Conservation (phyloP, 37 sponge, comb jelly and placozoan genomes). For the Sycon ciliatum region DNA sequence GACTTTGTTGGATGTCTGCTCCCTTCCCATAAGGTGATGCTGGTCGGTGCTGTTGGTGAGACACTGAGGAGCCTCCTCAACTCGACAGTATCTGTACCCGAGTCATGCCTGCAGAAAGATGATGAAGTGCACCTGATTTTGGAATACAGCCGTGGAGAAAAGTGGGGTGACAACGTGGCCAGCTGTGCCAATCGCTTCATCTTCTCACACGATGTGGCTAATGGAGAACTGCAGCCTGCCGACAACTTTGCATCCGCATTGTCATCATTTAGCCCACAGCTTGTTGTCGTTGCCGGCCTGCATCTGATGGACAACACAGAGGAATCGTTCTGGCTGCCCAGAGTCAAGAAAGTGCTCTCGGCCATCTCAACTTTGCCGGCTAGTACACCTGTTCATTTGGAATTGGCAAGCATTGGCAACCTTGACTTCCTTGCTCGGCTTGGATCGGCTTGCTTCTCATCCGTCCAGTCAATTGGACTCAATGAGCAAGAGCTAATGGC, state of each 20-base stretch:
- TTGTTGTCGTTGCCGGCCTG: slow-evolving; percentile 66
- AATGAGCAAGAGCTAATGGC: slow-evolving; percentile 81
- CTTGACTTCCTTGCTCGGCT: slow-evolving; percentile 38
- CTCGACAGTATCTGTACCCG: slow-evolving; percentile 24
- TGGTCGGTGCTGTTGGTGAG: slow-evolving; percentile 63
- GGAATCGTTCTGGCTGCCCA: slow-evolving; percentile 16
- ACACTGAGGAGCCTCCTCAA: slow-evolving; percentile 42
- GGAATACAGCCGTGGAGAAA: slow-evolving; percentile 59
- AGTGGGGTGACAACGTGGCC: slow-evolving; percentile 53
- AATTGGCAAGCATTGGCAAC: slow-evolving; percentile 74
- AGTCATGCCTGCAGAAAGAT: background rate
- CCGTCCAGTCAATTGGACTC: slow-evolving; percentile 72
- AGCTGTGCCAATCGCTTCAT: slow-evolving; percentile 82
- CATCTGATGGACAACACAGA: slow-evolving; percentile 64
- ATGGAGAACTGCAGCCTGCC: slow-evolving; percentile 54
- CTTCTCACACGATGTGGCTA: slow-evolving; percentile 76
- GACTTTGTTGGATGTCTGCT: too few relatives aligned
- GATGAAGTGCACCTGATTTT: slow-evolving; percentile 87
- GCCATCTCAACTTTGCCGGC: slow-evolving; percentile 25
- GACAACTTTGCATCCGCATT: slow-evolving; percentile 34
- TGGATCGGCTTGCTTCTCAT: slow-evolving; percentile 27
- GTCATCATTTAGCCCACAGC: slow-evolving; percentile 31
- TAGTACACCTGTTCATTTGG: slow-evolving; percentile 56
- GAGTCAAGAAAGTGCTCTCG: slow-evolving; percentile 21
- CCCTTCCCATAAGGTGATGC: too few relatives aligned